phyloP scores from a whole-genome alignment of 2,888 invertebrate species.

The Geophilus truncorum region DNA sequence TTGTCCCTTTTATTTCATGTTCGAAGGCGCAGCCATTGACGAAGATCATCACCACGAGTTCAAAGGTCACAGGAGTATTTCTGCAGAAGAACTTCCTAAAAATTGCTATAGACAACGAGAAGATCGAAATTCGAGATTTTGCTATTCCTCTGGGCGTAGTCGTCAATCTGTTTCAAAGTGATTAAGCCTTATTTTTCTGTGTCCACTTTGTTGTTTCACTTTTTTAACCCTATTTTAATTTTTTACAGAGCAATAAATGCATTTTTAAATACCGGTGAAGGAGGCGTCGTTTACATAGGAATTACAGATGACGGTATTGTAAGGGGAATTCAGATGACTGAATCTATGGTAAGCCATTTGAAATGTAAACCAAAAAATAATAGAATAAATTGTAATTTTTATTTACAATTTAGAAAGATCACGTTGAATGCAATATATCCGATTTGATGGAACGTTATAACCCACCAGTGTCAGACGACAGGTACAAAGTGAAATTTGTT shows the following conservation, averaged over 20 bases:
- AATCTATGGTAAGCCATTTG: neutral
- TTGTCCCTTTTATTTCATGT: neutral
- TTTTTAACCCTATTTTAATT: neutral
- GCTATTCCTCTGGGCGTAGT: neutral
- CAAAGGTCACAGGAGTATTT: conserved; percentile 28
- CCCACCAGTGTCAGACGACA: neutral
- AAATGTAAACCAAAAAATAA: neutral
- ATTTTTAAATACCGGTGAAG: conserved; percentile 1
- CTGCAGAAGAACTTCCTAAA: neutral
- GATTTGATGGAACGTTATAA: neutral
- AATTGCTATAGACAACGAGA: neutral
- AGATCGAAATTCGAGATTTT: neutral
- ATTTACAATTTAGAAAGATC: neutral
- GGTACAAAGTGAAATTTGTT: neutral
- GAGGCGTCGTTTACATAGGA: neutral
- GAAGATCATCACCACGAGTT: conserved; percentile 5
- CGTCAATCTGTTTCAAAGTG: conserved; percentile 6
- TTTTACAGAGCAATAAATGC: conserved; percentile 17
- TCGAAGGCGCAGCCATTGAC: neutral
- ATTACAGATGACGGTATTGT: conserved; percentile 20
- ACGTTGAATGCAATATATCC: neutral
- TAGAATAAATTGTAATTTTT: neutral
- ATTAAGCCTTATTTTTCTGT: neutral
- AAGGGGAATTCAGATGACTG: neutral
- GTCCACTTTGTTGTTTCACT: neutral